Conservation (phyloP, 2,113 vertebrate genomes). For the Caretta caretta region DNA sequence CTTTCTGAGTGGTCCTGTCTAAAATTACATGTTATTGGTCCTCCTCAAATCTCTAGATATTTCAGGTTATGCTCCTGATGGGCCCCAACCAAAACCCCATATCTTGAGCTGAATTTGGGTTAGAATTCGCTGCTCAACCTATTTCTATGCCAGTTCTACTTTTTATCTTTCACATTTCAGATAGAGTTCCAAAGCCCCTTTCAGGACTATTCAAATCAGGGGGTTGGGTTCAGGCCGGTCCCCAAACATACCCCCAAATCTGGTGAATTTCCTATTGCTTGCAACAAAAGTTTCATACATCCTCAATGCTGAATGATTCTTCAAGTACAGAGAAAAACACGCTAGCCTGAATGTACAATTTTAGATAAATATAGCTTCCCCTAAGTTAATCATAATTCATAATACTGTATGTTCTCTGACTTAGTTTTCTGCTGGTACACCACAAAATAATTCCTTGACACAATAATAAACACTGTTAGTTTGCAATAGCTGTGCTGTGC, state of each 20-base stretch:
- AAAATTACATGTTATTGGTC: not conserved
- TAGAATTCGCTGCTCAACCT: conserved; percentile 7
- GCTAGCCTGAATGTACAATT: conserved; percentile 40
- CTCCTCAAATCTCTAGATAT: not conserved
- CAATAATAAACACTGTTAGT: not conserved
- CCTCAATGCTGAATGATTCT: not conserved
- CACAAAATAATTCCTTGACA: conserved; percentile 26
- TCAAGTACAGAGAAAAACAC: not conserved
- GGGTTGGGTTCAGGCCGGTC: not conserved
- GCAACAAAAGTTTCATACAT: not conserved
- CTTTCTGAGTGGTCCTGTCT: conserved; percentile 20
- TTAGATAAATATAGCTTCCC: conserved; percentile 63
- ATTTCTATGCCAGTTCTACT: not conserved
- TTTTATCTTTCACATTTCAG: not conserved
- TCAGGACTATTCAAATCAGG: not conserved
- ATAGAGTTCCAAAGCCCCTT: not conserved
- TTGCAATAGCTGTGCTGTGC: conserved; percentile 28
- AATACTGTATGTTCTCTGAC: conserved; percentile 38
- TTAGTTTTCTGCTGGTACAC: conserved; percentile 45
- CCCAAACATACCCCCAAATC: not conserved
- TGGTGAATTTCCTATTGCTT: not conserved
- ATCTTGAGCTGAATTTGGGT: not conserved
- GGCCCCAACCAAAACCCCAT: conserved; percentile 1
- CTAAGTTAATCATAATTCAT: not conserved
- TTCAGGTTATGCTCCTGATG: conserved; percentile 1